Conservation (phyloP, 2,888 invertebrate species). For the Epistrophe grossulariae region DNA sequence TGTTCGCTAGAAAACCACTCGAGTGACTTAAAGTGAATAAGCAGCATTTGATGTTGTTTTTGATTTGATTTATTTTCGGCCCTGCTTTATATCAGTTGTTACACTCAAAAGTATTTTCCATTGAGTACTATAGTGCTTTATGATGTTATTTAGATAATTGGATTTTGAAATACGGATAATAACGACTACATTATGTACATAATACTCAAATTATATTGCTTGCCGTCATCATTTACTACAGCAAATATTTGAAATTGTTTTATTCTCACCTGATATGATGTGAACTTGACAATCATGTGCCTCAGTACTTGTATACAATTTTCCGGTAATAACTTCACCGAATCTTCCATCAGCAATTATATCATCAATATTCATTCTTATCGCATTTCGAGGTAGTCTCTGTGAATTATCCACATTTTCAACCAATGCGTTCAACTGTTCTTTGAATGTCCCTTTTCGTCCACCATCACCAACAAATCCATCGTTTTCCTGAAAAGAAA, state of each 20-base stretch:
- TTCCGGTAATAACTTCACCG: conserved; percentile 90
- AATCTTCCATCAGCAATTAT: conserved; percentile 90
- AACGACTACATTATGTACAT: background rate
- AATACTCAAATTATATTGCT: background rate
- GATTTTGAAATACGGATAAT: background rate
- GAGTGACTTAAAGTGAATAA: conserved; percentile 13
- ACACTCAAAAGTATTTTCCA: conserved; percentile 3
- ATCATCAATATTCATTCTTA: conserved; percentile 89
- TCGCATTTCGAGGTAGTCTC: conserved; percentile 87
- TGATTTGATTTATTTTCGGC: background rate
- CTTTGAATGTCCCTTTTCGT: conserved; percentile 90
- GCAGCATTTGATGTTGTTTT: conserved; percentile 10
- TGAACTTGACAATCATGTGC: conserved; percentile 86
- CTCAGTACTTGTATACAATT: conserved; percentile 85
- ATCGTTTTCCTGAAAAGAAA: conserved; percentile 87
- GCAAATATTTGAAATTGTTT: background rate
- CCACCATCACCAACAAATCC: conserved; percentile 91
- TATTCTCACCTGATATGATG: conserved; percentile 84
- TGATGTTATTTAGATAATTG: background rate
- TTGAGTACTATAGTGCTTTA: background rate
- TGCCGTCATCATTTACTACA: background rate
- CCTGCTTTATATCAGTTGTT: conserved; percentile 10
- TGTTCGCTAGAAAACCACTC: conserved; percentile 10
- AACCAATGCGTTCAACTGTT: conserved; percentile 88
- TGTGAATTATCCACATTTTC: conserved; percentile 85